These are phyloP conservation scores for Blastobasis lacticolella DNA, from an alignment of 2,888 invertebrate species.

Conservation along the genomic window DNA sequence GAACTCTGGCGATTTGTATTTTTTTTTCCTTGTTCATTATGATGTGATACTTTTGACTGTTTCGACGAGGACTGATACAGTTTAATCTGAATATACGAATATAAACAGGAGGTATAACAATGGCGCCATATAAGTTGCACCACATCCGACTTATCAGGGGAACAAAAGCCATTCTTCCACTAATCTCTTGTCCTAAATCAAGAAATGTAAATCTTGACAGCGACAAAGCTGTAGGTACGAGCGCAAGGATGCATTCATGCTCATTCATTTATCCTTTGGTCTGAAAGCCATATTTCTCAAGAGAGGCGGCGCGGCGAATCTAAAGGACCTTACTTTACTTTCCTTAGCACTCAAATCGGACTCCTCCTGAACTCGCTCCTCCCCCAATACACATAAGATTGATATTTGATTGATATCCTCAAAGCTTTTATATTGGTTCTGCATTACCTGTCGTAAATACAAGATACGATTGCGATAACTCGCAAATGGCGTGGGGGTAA, in stretches of 20 bases:
- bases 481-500: slow-evolving; percentile 47
- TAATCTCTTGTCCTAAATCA: slow-evolving; percentile 7
- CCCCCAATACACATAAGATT: neutral
- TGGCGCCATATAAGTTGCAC: too few species aligned
- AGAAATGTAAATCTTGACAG: slow-evolving; percentile 23
- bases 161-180: neutral
- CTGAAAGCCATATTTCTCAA: slow-evolving; percentile 38
- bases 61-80: too few species aligned
- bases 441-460: slow-evolving; percentile 27
- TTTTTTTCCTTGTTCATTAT: too few species aligned
- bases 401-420: neutral
- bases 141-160: too few species aligned
- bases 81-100: too few species aligned
- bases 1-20: too few species aligned
- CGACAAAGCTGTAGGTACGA: slow-evolving; percentile 22
- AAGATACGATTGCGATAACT: slow-evolving; percentile 31
- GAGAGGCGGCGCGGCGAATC: slow-evolving; percentile 17
- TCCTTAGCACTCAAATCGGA: neutral
- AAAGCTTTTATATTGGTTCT: slow-evolving; percentile 12
- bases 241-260: slow-evolving; percentile 32
- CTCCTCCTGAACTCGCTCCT: too few species aligned
- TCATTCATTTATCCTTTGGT: slow-evolving; percentile 41
- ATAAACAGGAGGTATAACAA: too few species aligned
- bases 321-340: slow-evolving; percentile 8
- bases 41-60: too few species aligned